phyloP scores from a whole-genome alignment of 2,888 invertebrate genomes.

The Malacosoma neustria region DNA sequence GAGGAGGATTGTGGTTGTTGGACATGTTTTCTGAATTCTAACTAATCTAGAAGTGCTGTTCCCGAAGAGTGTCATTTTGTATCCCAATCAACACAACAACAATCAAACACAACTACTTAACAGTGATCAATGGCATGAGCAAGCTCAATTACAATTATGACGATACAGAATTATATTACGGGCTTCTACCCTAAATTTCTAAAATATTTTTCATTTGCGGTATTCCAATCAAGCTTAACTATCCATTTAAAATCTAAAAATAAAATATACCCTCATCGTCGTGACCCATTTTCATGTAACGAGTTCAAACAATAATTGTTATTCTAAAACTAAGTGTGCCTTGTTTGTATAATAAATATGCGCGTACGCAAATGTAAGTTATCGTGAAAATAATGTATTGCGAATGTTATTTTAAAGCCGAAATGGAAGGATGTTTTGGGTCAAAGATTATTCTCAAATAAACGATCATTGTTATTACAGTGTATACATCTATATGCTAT shows the following conservation, averaged over 20 bases:
- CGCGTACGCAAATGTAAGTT: not conserved
- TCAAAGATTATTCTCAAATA: not conserved
- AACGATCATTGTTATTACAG: too few relatives aligned
- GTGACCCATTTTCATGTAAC: conserved; percentile 2
- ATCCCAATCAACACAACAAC: conserved; percentile 50
- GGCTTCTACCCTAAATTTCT: too few relatives aligned
- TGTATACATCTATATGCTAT: too few relatives aligned
- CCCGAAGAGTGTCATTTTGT: conserved; percentile 79
- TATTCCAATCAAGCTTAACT: not conserved
- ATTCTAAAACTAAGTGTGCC: conserved; percentile 3
- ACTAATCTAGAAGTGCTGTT: conserved; percentile 76
- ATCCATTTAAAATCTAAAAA: conserved; percentile 1
- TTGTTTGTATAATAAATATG: conserved; percentile 1
- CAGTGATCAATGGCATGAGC: conserved; percentile 52
- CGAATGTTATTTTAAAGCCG: not conserved
- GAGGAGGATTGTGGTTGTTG: conserved; percentile 74
- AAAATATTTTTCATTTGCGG: not conserved
- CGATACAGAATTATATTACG: too few relatives aligned
- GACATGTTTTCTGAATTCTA: conserved; percentile 78
- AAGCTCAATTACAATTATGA: too few relatives aligned
- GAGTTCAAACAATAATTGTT: conserved; percentile 4
- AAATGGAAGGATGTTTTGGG: not conserved
- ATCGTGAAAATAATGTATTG: not conserved
- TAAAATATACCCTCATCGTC: not conserved
- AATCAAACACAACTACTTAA: conserved; percentile 37